Percentiles rank a stretch among this genome's conserved stretches.
These are phyloP conservation scores for Rousettus madagascariensis DNA, from an alignment of 2,797 vertebrate genomes.

Conservation along the genomic window DNA sequence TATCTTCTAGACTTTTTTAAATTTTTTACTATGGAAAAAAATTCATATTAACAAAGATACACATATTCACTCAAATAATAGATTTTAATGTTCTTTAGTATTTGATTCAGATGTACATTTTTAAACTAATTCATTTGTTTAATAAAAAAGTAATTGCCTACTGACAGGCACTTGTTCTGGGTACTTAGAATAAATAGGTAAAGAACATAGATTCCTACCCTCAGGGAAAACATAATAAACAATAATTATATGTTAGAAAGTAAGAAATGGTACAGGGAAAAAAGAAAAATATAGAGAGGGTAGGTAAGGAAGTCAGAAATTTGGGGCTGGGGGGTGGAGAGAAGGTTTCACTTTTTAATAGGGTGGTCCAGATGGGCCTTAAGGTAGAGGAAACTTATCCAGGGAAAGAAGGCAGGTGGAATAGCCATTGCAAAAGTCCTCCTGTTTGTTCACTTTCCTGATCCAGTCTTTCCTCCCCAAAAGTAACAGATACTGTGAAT, in stretches of 20 bases:
- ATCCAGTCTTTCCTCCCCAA: not conserved
- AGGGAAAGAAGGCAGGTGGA: not conserved
- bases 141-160: not conserved
- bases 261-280: not conserved
- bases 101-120: conserved; percentile 9
- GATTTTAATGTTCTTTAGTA: conserved; percentile 4
- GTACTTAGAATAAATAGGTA: not conserved
- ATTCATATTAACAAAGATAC: not conserved
- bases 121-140: not conserved
- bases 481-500: not conserved
- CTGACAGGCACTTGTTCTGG: not conserved
- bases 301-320: not conserved
- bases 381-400: not conserved
- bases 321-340: not conserved
- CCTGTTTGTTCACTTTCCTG: not conserved
- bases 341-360: not conserved
- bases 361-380: not conserved
- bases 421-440: not conserved
- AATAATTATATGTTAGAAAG: not conserved
- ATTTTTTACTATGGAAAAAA: conserved; percentile 20
- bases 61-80: not conserved
- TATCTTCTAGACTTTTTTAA: not conserved
- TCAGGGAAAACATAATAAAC: conserved; percentile 11
- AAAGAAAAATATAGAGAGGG: not conserved
- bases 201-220: not conserved